Percentiles rank a stretch among this genome's conserved stretches.
Evolutionary conservation across 92 coral and sea anemone genomes (phyloP).

Genomic region (Phenganax marumi): DNA sequence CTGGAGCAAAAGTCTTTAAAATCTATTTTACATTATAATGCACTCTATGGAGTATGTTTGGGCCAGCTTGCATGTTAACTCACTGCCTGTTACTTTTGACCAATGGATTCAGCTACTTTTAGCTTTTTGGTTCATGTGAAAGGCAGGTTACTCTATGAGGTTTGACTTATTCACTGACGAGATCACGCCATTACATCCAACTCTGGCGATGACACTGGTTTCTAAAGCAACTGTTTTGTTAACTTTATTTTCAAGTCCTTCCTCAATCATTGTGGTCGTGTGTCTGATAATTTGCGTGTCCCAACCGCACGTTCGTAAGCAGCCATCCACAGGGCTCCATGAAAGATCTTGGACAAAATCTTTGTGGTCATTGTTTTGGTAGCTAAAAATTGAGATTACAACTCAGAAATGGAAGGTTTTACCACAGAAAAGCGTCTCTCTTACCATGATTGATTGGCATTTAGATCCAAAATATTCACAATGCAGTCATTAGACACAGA

Average conservation of each 20-base stretch:
- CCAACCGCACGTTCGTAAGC: slow-evolving; percentile 95
- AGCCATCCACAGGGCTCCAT: slow-evolving; percentile 93
- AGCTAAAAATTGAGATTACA: slow-evolving; percentile 47
- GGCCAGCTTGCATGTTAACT: neutral
- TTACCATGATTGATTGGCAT: slow-evolving; percentile 75
- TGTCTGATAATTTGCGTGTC: slow-evolving; percentile 77
- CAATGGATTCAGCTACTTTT: neutral
- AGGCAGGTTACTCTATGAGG: neutral
- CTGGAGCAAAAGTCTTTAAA: too few relatives aligned
- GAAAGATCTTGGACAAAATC: slow-evolving; percentile 92
- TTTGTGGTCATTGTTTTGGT: slow-evolving; percentile 79
- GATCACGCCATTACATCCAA: slow-evolving; percentile 33
- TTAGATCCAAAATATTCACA: slow-evolving; percentile 85
- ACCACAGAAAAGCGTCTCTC: slow-evolving; percentile 2
- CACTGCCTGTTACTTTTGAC: neutral
- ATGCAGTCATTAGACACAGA: slow-evolving; percentile 91
- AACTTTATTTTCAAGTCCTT: neutral
- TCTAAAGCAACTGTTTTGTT: slow-evolving; percentile 16
- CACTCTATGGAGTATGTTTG: neutral
- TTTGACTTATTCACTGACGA: slow-evolving; percentile 25
- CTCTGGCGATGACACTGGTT: slow-evolving; percentile 38
- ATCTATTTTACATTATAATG: too few relatives aligned
- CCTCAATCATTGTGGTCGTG: slow-evolving; percentile 45
- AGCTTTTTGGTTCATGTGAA: neutral
- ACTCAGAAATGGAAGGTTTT: too few relatives aligned